Conservation (phyloP, 2,888 invertebrate species). For the Marasmarcha lunaedactyla region DNA sequence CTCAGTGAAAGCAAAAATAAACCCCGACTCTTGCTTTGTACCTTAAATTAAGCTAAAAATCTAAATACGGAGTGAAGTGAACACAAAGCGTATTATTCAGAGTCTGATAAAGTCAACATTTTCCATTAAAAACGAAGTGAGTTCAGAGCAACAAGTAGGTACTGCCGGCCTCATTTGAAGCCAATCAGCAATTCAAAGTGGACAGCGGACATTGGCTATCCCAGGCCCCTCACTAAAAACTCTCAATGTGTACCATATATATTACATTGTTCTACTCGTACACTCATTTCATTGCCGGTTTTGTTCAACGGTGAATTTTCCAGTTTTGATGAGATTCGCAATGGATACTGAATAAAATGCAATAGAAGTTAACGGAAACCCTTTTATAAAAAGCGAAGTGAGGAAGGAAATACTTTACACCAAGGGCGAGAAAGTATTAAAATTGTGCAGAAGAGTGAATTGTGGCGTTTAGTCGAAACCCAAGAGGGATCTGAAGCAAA, state of each 20-base stretch:
- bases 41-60: too few species aligned
- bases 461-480: not conserved
- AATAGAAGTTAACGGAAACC: not conserved
- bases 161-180: constrained; percentile 25
- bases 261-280: too few species aligned
- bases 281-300: not conserved
- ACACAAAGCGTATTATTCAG: constrained; percentile 3
- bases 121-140: constrained; percentile 31
- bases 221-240: not conserved
- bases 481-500: not conserved
- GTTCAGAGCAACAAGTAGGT: constrained; percentile 34
- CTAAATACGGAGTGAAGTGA: not conserved
- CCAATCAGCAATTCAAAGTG: constrained; percentile 38
- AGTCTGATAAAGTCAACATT: constrained; percentile 26
- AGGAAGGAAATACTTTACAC: not conserved
- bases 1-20: too few species aligned
- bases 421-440: constrained; percentile 1
- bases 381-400: not conserved
- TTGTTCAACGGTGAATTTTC: not conserved
- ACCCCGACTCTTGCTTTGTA: too few species aligned
- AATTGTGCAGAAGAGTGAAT: not conserved
- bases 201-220: constrained; percentile 23
- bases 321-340: constrained; percentile 2
- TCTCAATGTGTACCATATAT: too few species aligned
- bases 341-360: constrained; percentile 8